Base-by-base conservation (phyloP, 2,888 invertebrate genomes). In the Acleris laterana region DNA sequence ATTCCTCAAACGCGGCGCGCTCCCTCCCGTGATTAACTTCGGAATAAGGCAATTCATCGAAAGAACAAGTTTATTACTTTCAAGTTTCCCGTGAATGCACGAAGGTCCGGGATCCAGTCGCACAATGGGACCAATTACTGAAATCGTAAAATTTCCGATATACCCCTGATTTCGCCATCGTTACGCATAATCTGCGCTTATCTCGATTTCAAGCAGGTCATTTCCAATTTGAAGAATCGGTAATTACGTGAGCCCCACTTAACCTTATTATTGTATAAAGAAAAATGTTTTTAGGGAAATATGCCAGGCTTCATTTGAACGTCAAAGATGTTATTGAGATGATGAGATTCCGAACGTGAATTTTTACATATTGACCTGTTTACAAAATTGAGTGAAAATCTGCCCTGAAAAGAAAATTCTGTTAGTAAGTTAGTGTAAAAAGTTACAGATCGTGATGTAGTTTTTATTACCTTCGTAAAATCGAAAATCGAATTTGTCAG, bases 41-140 rank as follows among this genome's bases (percentile, higher is more conserved):
- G 76, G 81, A 82, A 85, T 84, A 84, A 85, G 78, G 81, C 84
- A 83, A 88, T 88, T 87, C 83, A 85, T 83, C 80, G 80, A 82
- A 84, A 82, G 84, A 84, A 86, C 87, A 87, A 88, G 83, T 88
- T 88, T 86, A 88, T 88, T 87, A 84, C 86, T 85, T 83, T 83
- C 81, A 83, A 85, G 79, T 86, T 85, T 77, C 74, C 76, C 74
- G 73, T 82, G 79, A 83, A 83, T 79, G 76, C 76, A 78, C 77
- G 77, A 66, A 83, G 82, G 81, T 81, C 78, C 76, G 71, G 74
- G 78, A 81, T 81, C 80, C 77, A 79, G 73, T 74, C 73, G 76
- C 74, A 87, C 85, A 88, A 88, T 86, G 81, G 81, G 73, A 71
- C 83, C 87, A 88, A 87, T 89, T 87, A 87, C 80, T 77, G 84